Evolutionary conservation across 2,113 vertebrate genomes (phyloP).

Genomic region (Capricornis sumatraensis): DNA sequence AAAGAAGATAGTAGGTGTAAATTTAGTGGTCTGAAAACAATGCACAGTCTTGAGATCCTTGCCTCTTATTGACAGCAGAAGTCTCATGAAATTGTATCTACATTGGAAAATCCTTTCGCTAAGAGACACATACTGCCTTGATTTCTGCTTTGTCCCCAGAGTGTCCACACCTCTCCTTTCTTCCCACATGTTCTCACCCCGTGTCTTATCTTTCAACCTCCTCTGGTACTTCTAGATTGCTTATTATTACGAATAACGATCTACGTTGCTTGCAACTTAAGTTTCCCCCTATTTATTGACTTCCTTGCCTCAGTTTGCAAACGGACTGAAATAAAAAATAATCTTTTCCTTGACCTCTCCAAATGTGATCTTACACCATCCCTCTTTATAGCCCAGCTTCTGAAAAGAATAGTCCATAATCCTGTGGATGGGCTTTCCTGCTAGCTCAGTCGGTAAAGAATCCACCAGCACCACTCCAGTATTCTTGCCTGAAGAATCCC

Average conservation of each 20-base stretch:
- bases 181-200: not conserved
- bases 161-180: accelerated
- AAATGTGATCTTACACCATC: not conserved
- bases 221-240: not conserved
- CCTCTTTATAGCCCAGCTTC: not conserved
- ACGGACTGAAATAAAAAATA: not conserved
- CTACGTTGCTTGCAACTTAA: not conserved
- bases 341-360: not conserved
- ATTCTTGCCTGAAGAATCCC: not conserved
- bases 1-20: not conserved
- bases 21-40: not conserved
- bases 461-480: not conserved
- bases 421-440: not conserved
- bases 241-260: not conserved
- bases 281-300: not conserved
- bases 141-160: not conserved
- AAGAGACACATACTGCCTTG: not conserved
- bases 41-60: not conserved
- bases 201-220: not conserved
- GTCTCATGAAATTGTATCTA: not conserved
- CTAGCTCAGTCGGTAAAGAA: not conserved
- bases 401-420: not conserved
- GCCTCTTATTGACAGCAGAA: not conserved
- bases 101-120: not conserved
- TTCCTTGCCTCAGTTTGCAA: not conserved